Base-by-base conservation (phyloP, 2,113 vertebrate species). In the Sinocyclocheilus rhinocerous region DNA sequence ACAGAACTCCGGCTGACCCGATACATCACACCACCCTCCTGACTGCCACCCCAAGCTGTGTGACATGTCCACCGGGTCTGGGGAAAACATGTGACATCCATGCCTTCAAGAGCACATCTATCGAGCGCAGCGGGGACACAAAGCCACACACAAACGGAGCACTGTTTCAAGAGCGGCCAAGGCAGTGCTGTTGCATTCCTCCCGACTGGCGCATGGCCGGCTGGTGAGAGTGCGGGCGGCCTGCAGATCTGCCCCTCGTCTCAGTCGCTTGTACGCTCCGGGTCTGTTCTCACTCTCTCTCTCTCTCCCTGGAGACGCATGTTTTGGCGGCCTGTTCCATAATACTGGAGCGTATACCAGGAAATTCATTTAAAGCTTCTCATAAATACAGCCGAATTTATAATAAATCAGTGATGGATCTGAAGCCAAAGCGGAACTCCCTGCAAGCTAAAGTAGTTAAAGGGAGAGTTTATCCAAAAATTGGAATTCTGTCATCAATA, bases 51-150 rank as follows among this genome's bases (percentile, higher is more conserved):
- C 61, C 77, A 18, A 81, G 67, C 88, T 83, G 84, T 85, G 75
- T 85, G 87, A 90, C 85, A 61, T 48, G 81, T 86, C 84, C 82
- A 72, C 50, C 50, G 13, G 69, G 69, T 84, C 69, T 84, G 48
- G 13, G 50, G 82, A 84, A 15, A 84, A 76, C 87, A 88, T 86
- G 84, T 87, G 81, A 88, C 81, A 76, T 69, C 59, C 76, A 83
- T 82, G 72, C 79, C 78, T 85, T 76, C 26, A 86, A 87, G 83
- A 87, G 63, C 80, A 87, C 88, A 85, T 89, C 85, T 69, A 89
- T 90, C 87, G 81, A 89, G 87, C 79, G 86, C 82, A 73, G 61
- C 87, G 81, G 72, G 86, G 91, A 91, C 90, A 92, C 88, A 90
- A 90, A 81, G 36, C 67, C 73, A 39, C 82, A 76, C 76, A 88